These are phyloP conservation scores for Xestia rhomboidea DNA, from an alignment of 2,888 invertebrate genomes.

Conservation along the genomic window DNA sequence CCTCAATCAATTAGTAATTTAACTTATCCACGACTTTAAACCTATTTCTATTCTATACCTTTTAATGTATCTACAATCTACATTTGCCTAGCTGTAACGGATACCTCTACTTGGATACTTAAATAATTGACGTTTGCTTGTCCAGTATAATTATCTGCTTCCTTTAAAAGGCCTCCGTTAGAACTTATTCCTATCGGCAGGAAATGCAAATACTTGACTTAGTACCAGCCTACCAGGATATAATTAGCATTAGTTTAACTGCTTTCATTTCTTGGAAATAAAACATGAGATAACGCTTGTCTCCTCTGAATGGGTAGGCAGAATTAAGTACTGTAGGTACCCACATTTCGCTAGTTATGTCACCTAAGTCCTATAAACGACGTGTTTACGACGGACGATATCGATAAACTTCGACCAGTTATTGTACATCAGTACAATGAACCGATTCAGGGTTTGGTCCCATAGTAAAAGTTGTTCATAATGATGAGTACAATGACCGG, in stretches of 20 bases:
- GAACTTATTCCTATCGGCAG: conserved; percentile 29
- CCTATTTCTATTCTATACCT: neutral
- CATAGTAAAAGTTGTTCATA: too few species aligned
- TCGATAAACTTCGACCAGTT: too few species aligned
- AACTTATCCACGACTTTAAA: neutral
- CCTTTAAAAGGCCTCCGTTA: conserved; percentile 26
- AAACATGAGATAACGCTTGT: neutral
- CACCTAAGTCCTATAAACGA: neutral
- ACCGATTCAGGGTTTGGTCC: too few species aligned
- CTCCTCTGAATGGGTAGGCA: neutral
- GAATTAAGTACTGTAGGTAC: neutral
- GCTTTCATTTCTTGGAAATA: conserved; percentile 34
- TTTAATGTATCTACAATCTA: neutral
- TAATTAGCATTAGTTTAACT: neutral
- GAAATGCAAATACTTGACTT: conserved; percentile 36
- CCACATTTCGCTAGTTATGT: neutral
- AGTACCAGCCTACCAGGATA: conserved; percentile 14
- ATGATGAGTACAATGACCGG: too few species aligned
- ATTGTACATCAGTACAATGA: too few species aligned
- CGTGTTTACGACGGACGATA: too few species aligned
- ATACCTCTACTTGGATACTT: neutral
- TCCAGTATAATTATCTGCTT: conserved; percentile 32
- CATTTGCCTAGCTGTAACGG: neutral
- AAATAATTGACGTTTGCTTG: conserved; percentile 26
- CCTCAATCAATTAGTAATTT: neutral